phyloP scores from a whole-genome alignment of 2,888 invertebrate species.

The Arge pagana region DNA sequence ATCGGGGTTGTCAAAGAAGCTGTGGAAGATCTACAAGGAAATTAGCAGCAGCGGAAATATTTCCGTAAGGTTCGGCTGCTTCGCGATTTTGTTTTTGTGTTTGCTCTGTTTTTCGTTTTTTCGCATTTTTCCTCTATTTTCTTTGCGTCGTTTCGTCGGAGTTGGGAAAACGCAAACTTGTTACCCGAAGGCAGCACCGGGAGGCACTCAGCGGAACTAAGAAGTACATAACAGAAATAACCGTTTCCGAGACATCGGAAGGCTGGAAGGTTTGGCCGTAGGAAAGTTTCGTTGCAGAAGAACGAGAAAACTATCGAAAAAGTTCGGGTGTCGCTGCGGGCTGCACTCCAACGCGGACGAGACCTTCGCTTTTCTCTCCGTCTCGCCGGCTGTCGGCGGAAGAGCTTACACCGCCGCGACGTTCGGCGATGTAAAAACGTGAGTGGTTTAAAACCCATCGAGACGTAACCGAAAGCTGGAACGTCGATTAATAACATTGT shows the following conservation, averaged over 20 bases:
- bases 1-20: background rate
- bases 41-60: background rate
- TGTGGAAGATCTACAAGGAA: background rate
- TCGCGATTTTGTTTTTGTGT: conserved; percentile 2
- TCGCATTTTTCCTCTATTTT: no score
- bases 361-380: background rate
- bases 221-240: conserved; percentile 25
- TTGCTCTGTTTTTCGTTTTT: no score
- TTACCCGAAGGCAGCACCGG: background rate
- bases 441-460: no score
- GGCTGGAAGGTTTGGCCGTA: conserved; percentile 14
- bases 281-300: conserved; percentile 22
- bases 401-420: background rate
- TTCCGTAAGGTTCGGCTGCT: background rate
- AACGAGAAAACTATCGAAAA: conserved; percentile 21
- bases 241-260: conserved; percentile 7
- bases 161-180: conserved; percentile 19
- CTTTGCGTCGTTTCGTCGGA: no score
- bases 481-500: no score
- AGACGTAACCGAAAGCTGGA: no score
- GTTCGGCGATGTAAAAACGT: background rate
- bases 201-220: conserved; percentile 21
- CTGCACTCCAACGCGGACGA: conserved; percentile 21
- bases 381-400: no score
- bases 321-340: conserved; percentile 22